phyloP scores from a whole-genome alignment of 2,113 vertebrate genomes.

The Pelodiscus sinensis region DNA sequence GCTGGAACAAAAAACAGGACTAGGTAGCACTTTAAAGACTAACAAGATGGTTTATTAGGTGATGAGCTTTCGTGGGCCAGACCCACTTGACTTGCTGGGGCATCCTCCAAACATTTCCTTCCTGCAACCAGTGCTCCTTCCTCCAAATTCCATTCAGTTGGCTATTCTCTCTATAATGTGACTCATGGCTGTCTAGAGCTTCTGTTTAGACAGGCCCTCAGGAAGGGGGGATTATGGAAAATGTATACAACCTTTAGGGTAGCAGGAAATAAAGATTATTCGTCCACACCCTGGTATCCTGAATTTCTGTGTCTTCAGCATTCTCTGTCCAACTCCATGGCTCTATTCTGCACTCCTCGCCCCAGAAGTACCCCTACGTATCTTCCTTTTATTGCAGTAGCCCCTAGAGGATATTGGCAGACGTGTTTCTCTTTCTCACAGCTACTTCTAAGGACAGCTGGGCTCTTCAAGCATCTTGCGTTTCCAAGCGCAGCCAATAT shows the following conservation, averaged over 20 bases:
- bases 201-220: background rate
- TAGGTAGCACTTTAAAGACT: background rate
- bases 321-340: accelerated
- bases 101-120: background rate
- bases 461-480: background rate
- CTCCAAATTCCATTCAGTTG: background rate
- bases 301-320: background rate
- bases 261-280: accelerated
- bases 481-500: background rate
- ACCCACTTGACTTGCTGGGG: no score
- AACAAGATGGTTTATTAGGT: no score
- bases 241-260: background rate
- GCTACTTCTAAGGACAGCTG: background rate
- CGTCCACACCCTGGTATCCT: background rate
- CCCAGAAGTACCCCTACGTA: background rate
- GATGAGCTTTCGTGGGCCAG: no score
- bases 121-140: background rate
- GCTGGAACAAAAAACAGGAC: no score
- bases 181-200: background rate
- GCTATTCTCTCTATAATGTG: background rate
- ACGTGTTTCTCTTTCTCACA: background rate
- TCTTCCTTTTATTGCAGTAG: background rate
- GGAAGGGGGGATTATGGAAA: background rate
- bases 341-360: background rate
- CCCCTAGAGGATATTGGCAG: no score